Evolutionary conservation across 2,113 vertebrate genomes (phyloP).

Genomic region (Anhinga rufa): DNA sequence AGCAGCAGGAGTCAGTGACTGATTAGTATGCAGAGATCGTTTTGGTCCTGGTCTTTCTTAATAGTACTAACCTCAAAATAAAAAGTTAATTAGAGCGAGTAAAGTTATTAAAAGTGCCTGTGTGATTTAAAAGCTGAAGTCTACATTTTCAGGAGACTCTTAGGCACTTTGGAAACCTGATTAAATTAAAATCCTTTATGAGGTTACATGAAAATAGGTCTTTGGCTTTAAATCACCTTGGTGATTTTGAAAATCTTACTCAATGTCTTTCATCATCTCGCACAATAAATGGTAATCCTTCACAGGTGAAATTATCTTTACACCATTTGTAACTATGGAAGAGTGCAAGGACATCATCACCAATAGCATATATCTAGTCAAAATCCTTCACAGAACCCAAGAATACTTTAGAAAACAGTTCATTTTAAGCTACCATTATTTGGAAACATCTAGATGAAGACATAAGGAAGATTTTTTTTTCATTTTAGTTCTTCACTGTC

Average conservation of each 20-base stretch:
- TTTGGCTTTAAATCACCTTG: background rate
- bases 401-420: background rate
- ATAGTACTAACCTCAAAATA: slow-evolving; percentile 19
- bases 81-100: slow-evolving; percentile 42
- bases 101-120: slow-evolving; percentile 26
- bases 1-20: background rate
- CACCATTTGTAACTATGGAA: background rate
- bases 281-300: background rate
- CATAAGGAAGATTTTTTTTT: background rate
- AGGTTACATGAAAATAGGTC: background rate
- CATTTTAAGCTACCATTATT: background rate
- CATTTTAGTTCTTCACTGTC: background rate
- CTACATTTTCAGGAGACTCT: background rate
- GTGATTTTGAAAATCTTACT: background rate
- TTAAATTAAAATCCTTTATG: slow-evolving; percentile 24
- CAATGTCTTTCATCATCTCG: background rate
- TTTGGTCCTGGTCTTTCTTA: background rate
- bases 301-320: background rate
- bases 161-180: slow-evolving; percentile 7
- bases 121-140: slow-evolving; percentile 19
- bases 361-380: background rate
- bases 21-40: background rate
- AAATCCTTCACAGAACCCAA: background rate
- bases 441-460: background rate
- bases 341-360: background rate